Conservation (phyloP, 2,797 vertebrate genomes). For the Peromyscus aztecus region DNA sequence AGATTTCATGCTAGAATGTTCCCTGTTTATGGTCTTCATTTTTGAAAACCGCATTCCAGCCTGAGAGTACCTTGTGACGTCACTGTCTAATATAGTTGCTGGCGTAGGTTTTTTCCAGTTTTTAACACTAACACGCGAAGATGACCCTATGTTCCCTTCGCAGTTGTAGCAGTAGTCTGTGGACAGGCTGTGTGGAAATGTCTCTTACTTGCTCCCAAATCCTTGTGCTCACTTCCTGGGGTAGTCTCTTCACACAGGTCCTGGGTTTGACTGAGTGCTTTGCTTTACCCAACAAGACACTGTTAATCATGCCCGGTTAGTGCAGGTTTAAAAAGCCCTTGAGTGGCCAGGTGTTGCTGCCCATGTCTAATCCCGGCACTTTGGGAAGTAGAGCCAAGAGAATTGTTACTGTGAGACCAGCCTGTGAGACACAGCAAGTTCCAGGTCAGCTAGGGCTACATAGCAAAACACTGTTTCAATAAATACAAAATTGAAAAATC, state of each 20-base stretch:
- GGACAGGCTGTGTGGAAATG: not conserved
- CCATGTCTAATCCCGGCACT: not conserved
- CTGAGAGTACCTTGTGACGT: not conserved
- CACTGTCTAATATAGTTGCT: conserved; percentile 11
- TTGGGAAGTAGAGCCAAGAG: not conserved
- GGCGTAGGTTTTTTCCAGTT: conserved; percentile 58
- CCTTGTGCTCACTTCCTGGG: not conserved
- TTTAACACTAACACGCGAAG: not conserved
- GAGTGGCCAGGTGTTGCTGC: not conserved
- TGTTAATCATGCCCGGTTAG: not conserved
- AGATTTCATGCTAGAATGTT: conserved; percentile 31
- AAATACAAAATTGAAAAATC: not conserved
- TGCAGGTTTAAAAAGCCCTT: not conserved
- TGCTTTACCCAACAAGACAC: not conserved
- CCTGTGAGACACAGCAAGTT: not conserved
- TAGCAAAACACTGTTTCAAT: not conserved
- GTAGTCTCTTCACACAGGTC: not conserved
- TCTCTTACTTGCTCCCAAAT: not conserved
- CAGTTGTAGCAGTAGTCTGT: not conserved
- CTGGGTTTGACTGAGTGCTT: not conserved
- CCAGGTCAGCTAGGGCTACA: not conserved
- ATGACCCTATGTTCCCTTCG: not conserved
- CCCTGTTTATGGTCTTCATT: not conserved
- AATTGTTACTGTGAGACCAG: not conserved
- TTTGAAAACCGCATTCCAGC: conserved; percentile 19